Conservation (phyloP, 2,888 invertebrate genomes). For the Lucinisca nassula region DNA sequence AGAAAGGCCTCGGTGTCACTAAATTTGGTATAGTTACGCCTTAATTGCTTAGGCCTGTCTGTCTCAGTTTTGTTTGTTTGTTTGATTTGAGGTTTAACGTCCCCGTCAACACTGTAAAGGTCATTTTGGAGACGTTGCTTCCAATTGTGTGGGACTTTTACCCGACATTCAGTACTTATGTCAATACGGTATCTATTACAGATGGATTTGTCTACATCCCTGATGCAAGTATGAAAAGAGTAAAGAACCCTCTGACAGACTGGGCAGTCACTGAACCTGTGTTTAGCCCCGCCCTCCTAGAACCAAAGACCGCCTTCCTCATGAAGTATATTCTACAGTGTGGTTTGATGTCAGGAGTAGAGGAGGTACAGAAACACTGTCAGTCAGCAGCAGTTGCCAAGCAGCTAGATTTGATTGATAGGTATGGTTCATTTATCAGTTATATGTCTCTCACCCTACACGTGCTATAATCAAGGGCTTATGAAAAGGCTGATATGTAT, state of each 20-base stretch:
- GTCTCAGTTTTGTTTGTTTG: too few species aligned
- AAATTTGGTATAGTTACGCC: too few species aligned
- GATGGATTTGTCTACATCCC: conserved; percentile 59
- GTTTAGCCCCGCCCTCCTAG: conserved; percentile 56
- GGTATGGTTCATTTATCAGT: not conserved
- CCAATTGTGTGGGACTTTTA: too few species aligned
- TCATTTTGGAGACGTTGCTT: too few species aligned
- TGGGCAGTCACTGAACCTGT: conserved; percentile 52
- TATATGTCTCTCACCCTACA: too few species aligned
- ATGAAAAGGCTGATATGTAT: too few species aligned
- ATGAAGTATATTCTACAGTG: conserved; percentile 63
- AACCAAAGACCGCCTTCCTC: conserved; percentile 50
- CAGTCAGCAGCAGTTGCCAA: not conserved
- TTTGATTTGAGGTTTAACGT: too few species aligned
- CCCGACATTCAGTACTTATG: too few species aligned
- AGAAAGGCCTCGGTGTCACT: too few species aligned
- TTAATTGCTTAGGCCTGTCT: too few species aligned
- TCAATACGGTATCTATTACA: conserved; percentile 26
- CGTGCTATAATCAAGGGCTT: too few species aligned
- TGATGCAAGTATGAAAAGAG: conserved; percentile 24
- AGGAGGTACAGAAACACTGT: not conserved
- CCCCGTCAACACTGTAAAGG: too few species aligned
- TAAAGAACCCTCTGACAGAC: conserved; percentile 27
- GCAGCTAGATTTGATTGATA: not conserved
- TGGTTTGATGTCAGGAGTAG: not conserved